Evolutionary conservation across 1,140 invertebrate genomes (phyloP).

Genomic region (Acromyrmex heyeri): DNA sequence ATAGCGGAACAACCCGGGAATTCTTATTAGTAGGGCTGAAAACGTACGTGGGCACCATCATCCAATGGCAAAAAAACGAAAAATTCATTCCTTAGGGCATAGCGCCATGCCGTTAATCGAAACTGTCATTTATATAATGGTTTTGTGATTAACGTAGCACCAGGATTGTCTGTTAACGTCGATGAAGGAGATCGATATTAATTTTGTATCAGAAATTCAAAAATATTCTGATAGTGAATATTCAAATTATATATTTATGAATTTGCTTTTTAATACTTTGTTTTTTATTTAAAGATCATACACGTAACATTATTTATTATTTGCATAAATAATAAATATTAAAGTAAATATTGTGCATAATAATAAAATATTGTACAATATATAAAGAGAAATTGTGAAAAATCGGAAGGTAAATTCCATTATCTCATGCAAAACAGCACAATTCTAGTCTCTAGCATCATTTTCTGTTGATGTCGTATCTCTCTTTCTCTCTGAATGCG

Average conservation of each 20-base stretch:
- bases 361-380: background rate
- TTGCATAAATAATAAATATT: too few species aligned
- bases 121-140: slow-evolving; percentile 21
- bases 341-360: background rate
- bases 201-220: background rate
- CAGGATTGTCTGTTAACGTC: background rate
- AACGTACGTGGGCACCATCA: slow-evolving; percentile 15
- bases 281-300: background rate
- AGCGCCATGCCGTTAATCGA: slow-evolving; percentile 31
- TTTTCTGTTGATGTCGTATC: background rate
- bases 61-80: slow-evolving; percentile 27
- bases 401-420: slow-evolving; percentile 30
- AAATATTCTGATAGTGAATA: background rate
- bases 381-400: background rate
- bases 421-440: slow-evolving; percentile 33
- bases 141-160: background rate
- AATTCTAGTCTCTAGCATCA: slow-evolving; percentile 2
- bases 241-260: background rate
- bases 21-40: slow-evolving; percentile 40
- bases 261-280: background rate
- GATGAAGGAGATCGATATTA: slow-evolving; percentile 3
- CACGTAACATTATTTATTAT: background rate
- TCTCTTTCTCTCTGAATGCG: background rate
- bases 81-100: slow-evolving; percentile 15
- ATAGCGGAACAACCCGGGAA: slow-evolving; percentile 14